Conservation (phyloP, 2,888 invertebrate genomes). For the Odiellus spinosus region DNA sequence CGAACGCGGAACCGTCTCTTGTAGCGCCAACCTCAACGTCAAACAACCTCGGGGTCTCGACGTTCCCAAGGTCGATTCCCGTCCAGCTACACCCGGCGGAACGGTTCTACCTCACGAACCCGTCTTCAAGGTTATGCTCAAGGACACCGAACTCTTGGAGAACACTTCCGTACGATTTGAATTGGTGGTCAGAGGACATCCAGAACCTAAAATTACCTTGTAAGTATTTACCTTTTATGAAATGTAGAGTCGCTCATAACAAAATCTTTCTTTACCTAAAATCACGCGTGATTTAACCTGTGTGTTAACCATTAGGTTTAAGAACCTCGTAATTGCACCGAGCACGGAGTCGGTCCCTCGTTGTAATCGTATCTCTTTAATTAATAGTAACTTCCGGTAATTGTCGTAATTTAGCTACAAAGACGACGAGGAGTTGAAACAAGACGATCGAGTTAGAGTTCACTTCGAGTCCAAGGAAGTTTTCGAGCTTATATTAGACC, state of each 20-base stretch:
- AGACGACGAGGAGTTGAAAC: constrained; percentile 53
- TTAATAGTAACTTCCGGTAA: neutral
- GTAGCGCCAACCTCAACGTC: constrained; percentile 73
- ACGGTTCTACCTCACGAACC: constrained; percentile 41
- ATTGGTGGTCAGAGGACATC: constrained; percentile 72
- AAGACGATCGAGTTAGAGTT: constrained; percentile 48
- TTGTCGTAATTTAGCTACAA: constrained; percentile 47
- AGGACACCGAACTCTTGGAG: constrained; percentile 71
- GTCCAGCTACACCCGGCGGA: constrained; percentile 20
- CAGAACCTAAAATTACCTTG: constrained; percentile 80
- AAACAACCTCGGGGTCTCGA: constrained; percentile 9
- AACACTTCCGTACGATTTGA: constrained; percentile 74
- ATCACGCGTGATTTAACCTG: too few species aligned
- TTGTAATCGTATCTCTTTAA: neutral
- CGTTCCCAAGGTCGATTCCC: constrained; percentile 6
- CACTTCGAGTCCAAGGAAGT: constrained; percentile 64
- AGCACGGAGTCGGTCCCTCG: neutral
- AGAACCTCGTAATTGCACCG: too few species aligned
- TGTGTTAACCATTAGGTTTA: too few species aligned
- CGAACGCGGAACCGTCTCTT: constrained; percentile 51
- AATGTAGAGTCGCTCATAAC: too few species aligned
- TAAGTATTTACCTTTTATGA: constrained; percentile 34
- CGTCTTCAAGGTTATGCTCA: constrained; percentile 64
- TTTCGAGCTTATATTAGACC: constrained; percentile 70
- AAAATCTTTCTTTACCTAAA: too few species aligned